Base-by-base conservation (phyloP, 2,113 vertebrate species). In the Proterorhinus semilunaris region DNA sequence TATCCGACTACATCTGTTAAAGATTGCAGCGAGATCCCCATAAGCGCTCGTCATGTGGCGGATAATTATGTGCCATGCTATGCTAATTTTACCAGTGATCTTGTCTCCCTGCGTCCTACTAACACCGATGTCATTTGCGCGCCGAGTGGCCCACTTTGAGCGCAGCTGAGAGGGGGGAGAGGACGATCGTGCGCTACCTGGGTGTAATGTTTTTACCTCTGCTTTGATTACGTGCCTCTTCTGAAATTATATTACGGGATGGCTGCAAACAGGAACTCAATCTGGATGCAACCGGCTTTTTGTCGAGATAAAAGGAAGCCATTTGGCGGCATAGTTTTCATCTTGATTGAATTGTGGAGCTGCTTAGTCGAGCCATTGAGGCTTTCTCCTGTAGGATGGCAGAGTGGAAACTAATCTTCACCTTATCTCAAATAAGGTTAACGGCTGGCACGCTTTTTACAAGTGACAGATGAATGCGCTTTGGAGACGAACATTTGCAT, bases 41-140 rank as follows among this genome's bases (percentile, higher is more conserved):
- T 82, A 87, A 89, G 71, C 81, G 83, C 86, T 83, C 79, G 76
- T 82, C 80, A 57, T 75, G 82, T 63, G 62, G 83, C 86, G 88
- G 87, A 90, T 91, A 91, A 89, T 90, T 89, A 79, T 73, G 76
- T 83, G 36, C 68, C 47, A 64, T 16, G 58, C 81, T 81, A 79
- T 72, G 76, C 88, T 92, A 91, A 92, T 90, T 92, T 88, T 91
- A 87, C 77, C 83, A 77, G n/a, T 65, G 76, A 86, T 86, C 84
- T 78, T 74, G 75, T 75, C 83, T 76, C 66, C 78, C 65, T 74
- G 78, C 53, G 89, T 89, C 90, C 90, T 87, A 90, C 71, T 91
- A 91, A 92, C 90, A 79, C 85, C 87, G 89, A 86, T 87, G 87
- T 92, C 88, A 89, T 86, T 81, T 65, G 66, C 87, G 69, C 81